Evolutionary conservation across 1,140 invertebrate species (phyloP), one percentile per base, ranked within the genome.

Genomic region (Xylocopa sonorina): DNA sequence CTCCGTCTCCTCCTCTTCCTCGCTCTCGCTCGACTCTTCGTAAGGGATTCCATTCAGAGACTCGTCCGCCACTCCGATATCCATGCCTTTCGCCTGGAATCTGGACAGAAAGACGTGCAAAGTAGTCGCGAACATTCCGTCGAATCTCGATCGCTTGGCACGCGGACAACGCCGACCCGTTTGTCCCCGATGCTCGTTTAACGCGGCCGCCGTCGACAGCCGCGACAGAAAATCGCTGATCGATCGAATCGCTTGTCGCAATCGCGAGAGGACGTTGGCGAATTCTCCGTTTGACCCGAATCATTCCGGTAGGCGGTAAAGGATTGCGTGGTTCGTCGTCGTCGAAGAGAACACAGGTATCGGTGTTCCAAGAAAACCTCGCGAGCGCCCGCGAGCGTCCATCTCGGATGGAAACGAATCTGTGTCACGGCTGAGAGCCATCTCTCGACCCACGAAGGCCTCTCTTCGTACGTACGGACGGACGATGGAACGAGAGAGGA

Each of bases 41-140:
- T 93, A 94, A 14, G 95, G 94, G 53, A 96, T 95, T 1, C 96
- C 96, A 89, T 96, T 96, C 34, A 96, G 90, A 53, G 94, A 95
- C 78, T 97, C 96, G 87, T 96, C 96, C 6, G 95, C 94, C 1
- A 97, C 95, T 4, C 96, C 96, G 77, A 96, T 94, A 87, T 96
- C 95, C 96, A 96, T 96, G 32, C 96, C 96, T 93, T 96, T 96
- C 24, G 95, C 94, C 89, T 97, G 96, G 89, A 97, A 96, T 91
- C 96, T 96, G 71, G 41, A 80, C 80, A 66, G 71, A 69, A 81
- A 67, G 66, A 88, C 48, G 18, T 51, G 34, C 58, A 81, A 48
- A 29, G 32, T 72, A 43, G 46, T 75, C 41, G 48, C 57, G 43
- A 80, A 83, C 38, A 76, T 67, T 77, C 18, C 24, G 24, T 41